Evolutionary conservation across 1,140 invertebrate genomes (phyloP), one percentile per base, ranked within the genome.

Genomic region (Medauroidea extradentata): DNA sequence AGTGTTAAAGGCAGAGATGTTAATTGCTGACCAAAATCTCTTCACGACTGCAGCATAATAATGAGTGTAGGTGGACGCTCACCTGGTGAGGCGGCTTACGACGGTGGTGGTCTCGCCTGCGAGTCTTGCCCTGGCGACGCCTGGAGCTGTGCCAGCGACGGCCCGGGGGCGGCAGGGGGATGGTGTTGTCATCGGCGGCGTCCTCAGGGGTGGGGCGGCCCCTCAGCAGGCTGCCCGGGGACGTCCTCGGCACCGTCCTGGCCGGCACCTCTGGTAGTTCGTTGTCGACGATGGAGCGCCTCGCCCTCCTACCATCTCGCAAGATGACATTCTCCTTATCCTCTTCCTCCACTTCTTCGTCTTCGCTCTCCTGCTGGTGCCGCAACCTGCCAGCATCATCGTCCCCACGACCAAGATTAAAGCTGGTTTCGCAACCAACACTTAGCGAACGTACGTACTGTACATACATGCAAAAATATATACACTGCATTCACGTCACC

Each of bases 341-440:
- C n/a, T n/a, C n/a, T n/a, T n/a, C n/a, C n/a, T n/a, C 29, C 29
- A 34, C 5, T 4, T 63, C 70, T 63, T 13, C 69, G 70, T 7
- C 54, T 66, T 1, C 68, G 34, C 8, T 64, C 27, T 11, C 53
- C 56, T 39, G 14, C 16, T 16, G 50, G 43, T n/a, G 13, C 55
- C 2, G 23, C 46, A 7, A 23, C 38, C 8, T n/a, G 58, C n/a
- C 24, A 57, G 46, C 34, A 64, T 11, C 63, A 55, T 38, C 1
- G 13, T 56, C 19, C 21, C 61, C 60, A 19, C 60, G 29, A 38
- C 66, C 44, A 38, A 24, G 51, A 19, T 62, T 23, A 73, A 72
- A 4, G 53, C 53, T 19, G n/a, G n/a, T n/a, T n/a, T n/a, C n/a
- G n/a, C n/a, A n/a, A n/a, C n/a, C n/a, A n/a, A n/a, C n/a, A n/a